Base-by-base conservation (phyloP, 2,113 vertebrate genomes). In the Eonycteris spelaea region DNA sequence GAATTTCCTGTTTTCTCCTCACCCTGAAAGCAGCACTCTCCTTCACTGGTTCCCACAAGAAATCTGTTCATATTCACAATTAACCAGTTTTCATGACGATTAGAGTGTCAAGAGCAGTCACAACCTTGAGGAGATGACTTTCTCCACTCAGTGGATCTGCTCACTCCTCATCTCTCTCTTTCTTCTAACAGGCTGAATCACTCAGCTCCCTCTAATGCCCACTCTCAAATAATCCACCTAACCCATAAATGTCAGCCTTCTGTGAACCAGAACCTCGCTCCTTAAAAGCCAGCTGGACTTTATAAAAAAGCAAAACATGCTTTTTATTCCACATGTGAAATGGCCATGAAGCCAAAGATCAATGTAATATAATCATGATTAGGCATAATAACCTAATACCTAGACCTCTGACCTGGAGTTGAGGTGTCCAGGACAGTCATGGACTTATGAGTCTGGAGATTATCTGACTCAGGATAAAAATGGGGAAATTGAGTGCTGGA, bases 91-190 rank as follows among this genome's bases (percentile, higher is more conserved):
- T 5, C 0, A 28, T 22, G 21, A 30, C 40, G 33, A 43, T 5
- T 0, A 45, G 43, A 24, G 22, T 3, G 0, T 18, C 38, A 3
- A 43, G 38, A 33, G 5, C 0, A 13, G 33, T 5, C 13, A 75
- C 38, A 8, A 4, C 18, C 30, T 24, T 7, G 12, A 51, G 30
- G 8, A 1, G 12, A 16, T 0, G 26, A 26, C 2, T 11, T 30
- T 53, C 65, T 30, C 38, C 24, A 1, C 45, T 82, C 13, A 7
- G 10, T 7, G 7, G 8, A 24, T 74, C 77, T 13, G 28, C 84
- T 61, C 55, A 7, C 14, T 19, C 33, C 21, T 12, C 24, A 7
- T 21, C 15, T 53, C 11, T 22, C 15, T 35, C 48, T 48, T 57
- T 10, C 14, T 38, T 48, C 38, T 38, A 38, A 63, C 26, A 21